Conservation (phyloP, 2,888 invertebrate species). For the Venustoraphidia nigricollis region DNA sequence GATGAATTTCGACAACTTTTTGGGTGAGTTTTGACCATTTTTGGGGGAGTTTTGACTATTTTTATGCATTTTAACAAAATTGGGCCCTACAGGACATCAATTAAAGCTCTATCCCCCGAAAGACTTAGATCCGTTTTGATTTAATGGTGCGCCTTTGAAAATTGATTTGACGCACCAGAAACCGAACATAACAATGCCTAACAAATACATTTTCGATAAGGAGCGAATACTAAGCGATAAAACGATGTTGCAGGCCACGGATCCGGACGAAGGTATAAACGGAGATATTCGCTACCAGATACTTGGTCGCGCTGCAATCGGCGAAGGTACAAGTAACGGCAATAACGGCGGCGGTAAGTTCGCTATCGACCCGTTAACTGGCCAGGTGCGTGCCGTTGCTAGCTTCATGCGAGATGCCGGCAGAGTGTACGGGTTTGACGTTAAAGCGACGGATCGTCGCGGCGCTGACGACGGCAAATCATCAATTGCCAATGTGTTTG, state of each 20-base stretch:
- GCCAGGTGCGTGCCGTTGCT: constrained; percentile 58
- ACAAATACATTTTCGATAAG: not conserved
- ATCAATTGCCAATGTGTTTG: constrained; percentile 73
- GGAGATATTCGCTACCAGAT: constrained; percentile 69
- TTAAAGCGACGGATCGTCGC: constrained; percentile 68
- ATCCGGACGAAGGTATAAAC: constrained; percentile 60
- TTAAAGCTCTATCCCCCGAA: too few species aligned
- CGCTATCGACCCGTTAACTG: constrained; percentile 59
- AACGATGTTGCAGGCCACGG: constrained; percentile 41
- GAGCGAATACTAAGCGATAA: not conserved
- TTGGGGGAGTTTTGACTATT: too few species aligned
- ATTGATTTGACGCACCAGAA: too few species aligned
- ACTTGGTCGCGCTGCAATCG: constrained; percentile 27
- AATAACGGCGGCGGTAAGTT: constrained; percentile 34
- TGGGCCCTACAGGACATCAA: too few species aligned
- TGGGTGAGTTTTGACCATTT: too few species aligned
- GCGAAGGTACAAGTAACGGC: not conserved
- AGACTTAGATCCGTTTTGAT: too few species aligned
- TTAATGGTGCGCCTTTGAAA: too few species aligned
- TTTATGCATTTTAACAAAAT: too few species aligned
- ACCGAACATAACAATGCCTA: too few species aligned
- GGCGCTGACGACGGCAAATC: constrained; percentile 73
- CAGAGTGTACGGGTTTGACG: constrained; percentile 70
- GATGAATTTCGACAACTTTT: too few species aligned
- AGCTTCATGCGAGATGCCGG: constrained; percentile 55